Percentiles rank a stretch among this genome's conserved stretches.
These are phyloP conservation scores for Ochotona curzoniae DNA, from an alignment of 2,113 vertebrate species.

Conservation along the genomic window DNA sequence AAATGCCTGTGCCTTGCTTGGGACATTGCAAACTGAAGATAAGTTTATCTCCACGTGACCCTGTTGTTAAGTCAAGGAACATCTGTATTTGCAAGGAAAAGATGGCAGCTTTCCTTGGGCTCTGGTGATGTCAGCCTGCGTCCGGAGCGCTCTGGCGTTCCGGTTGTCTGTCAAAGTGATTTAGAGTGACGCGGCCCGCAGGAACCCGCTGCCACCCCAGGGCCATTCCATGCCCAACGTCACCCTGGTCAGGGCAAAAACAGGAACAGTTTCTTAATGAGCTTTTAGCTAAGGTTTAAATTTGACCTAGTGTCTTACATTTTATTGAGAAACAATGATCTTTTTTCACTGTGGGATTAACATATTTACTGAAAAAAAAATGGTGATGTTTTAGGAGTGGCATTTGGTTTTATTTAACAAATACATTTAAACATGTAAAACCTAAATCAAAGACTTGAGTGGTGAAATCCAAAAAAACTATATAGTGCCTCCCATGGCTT, in stretches of 20 bases:
- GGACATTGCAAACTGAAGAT: too few relatives aligned
- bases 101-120: neutral
- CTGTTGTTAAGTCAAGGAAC: too few relatives aligned
- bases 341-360: neutral
- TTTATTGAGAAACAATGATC: neutral
- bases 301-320: neutral
- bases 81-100: too few relatives aligned
- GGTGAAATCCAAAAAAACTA: neutral
- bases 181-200: neutral
- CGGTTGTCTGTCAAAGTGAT: neutral
- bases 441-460: neutral
- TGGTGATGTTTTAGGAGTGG: neutral
- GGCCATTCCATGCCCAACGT: neutral
- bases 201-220: neutral
- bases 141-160: neutral
- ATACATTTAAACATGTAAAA: slow-evolving; percentile 35
- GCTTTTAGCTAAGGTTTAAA: neutral
- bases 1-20: too few relatives aligned
- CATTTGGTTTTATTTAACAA: slow-evolving; percentile 22
- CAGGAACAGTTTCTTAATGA: neutral
- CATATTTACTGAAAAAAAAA: neutral
- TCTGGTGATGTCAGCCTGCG: neutral
- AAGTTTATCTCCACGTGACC: too few relatives aligned
- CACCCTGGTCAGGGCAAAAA: neutral
- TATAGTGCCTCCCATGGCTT: neutral